Conservation (phyloP, 1,140 invertebrate species). For the Drosophila nebulosa region DNA sequence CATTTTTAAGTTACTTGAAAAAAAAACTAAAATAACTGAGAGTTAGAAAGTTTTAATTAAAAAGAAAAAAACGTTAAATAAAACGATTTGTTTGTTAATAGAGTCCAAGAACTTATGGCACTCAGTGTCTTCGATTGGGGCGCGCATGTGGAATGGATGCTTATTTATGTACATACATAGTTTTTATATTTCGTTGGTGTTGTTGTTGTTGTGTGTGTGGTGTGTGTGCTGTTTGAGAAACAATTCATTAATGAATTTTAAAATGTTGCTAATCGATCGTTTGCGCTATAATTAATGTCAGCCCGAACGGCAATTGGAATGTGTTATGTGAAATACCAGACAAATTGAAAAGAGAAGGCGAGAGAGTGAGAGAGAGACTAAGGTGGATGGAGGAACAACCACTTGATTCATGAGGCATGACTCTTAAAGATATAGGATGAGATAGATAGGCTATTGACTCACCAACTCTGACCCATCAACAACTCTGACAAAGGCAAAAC, state of each 20-base stretch:
- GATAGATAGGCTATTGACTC: not conserved
- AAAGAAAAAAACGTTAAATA: too few relatives aligned
- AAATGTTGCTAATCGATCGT: conserved; percentile 77
- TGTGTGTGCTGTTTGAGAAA: conserved; percentile 56
- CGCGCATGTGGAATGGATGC: conserved; percentile 39
- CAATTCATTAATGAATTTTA: conserved; percentile 78
- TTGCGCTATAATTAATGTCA: conserved; percentile 79
- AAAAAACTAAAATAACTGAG: too few relatives aligned
- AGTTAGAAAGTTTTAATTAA: too few relatives aligned
- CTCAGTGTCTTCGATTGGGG: conserved; percentile 46
- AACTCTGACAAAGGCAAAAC: not conserved
- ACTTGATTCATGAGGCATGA: conserved; percentile 44
- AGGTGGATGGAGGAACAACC: not conserved
- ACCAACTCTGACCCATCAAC: not conserved
- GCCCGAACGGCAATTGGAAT: conserved; percentile 62
- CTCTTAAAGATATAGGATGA: not conserved
- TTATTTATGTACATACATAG: conserved; percentile 76
- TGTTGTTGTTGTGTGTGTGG: conserved; percentile 24
- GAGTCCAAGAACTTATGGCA: conserved; percentile 9
- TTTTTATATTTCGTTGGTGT: conserved; percentile 13
- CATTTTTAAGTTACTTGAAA: too few relatives aligned
- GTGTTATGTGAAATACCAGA: conserved; percentile 56
- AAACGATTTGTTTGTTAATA: not conserved
- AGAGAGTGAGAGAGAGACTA: not conserved
- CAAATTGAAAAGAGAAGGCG: not conserved